A percentile compares a stretch with the other conserved stretches of the same genome.
These are phyloP conservation scores for Tupaia tana DNA, from an alignment of 2,113 vertebrate species.

Conservation along the genomic window DNA sequence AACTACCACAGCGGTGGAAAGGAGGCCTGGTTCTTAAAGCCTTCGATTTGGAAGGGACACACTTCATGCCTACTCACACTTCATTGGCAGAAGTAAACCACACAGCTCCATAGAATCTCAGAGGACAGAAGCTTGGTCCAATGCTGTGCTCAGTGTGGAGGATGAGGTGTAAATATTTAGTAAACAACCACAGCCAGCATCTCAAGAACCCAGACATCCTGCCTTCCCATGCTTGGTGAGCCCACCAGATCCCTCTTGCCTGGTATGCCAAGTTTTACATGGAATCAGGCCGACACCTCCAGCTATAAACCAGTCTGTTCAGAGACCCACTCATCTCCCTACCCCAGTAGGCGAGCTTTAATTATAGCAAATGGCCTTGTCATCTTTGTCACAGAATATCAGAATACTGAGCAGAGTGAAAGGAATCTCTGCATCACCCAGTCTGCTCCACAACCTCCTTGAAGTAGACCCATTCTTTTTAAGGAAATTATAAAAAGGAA, in stretches of 20 bases:
- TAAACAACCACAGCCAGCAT: neutral
- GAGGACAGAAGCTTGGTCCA: neutral
- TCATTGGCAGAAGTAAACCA: neutral
- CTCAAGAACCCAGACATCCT: neutral
- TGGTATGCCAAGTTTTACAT: neutral
- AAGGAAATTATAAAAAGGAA: slow-evolving; percentile 53
- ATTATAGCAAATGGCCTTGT: slow-evolving; percentile 47
- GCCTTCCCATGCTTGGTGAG: neutral
- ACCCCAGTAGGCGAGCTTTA: neutral
- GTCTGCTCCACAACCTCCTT: slow-evolving; percentile 14
- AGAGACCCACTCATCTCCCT: neutral
- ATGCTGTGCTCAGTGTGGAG: neutral
- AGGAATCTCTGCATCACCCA: neutral
- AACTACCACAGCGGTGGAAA: neutral
- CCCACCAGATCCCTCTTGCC: neutral
- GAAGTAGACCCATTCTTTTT: slow-evolving; percentile 40
- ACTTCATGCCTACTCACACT: neutral
- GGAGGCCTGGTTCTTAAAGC: neutral
- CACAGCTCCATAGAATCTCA: neutral
- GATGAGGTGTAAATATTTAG: neutral
- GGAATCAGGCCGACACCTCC: slow-evolving; percentile 1
- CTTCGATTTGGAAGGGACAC: neutral
- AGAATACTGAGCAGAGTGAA: slow-evolving; percentile 9
- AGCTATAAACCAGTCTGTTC: slow-evolving; percentile 42
- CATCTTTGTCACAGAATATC: slow-evolving; percentile 49